Conservation (phyloP, 1,140 invertebrate species). For the Pseudomyrmex gracilis region DNA sequence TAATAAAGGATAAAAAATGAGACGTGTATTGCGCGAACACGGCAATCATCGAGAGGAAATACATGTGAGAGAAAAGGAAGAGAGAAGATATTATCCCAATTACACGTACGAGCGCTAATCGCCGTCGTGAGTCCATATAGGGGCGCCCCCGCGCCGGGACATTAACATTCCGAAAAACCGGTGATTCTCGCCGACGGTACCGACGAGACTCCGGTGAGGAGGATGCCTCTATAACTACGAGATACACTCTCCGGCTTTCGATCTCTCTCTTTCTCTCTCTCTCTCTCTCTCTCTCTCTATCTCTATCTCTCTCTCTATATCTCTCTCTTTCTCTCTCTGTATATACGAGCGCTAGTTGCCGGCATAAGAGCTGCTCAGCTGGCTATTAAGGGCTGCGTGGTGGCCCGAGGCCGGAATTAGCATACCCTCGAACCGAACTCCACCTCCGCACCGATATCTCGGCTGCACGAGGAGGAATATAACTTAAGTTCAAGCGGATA, state of each 20-base stretch:
- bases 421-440: constrained; percentile 84
- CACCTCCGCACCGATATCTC: constrained; percentile 84
- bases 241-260: constrained; percentile 56
- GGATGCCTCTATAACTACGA: constrained; percentile 73
- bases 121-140: constrained; percentile 53
- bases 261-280: background rate
- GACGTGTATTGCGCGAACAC: background rate
- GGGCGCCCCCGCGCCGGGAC: constrained; percentile 60
- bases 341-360: constrained; percentile 79
- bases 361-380: constrained; percentile 82
- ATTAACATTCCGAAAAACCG: constrained; percentile 77
- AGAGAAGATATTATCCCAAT: constrained; percentile 68
- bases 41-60: constrained; percentile 1
- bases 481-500: constrained; percentile 85
- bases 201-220: constrained; percentile 61
- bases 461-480: constrained; percentile 80
- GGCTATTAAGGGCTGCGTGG: constrained; percentile 86
- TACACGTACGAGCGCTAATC: constrained; percentile 73
- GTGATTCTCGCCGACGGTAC: constrained; percentile 76
- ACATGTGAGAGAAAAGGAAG: constrained; percentile 16
- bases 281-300: constrained; percentile 16
- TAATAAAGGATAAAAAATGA: constrained; percentile 16
- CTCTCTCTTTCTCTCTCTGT: constrained; percentile 36
- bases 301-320: constrained; percentile 2
- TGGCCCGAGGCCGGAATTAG: constrained; percentile 85